phyloP scores from a whole-genome alignment of 2,888 invertebrate species.

The Xestoiulus laeticollis region DNA sequence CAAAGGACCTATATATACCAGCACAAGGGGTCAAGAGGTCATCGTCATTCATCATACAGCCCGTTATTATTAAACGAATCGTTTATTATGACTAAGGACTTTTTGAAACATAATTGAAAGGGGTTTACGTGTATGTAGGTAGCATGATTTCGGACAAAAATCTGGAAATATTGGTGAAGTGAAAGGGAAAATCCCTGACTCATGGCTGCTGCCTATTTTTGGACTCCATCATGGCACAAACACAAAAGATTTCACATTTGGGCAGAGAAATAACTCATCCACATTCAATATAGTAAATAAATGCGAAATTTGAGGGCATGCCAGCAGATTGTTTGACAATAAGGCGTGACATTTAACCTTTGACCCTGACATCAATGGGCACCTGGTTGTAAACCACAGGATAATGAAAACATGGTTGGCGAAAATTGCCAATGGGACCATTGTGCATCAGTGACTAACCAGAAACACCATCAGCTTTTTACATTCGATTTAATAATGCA shows the following conservation, averaged over 20 bases:
- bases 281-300: not conserved
- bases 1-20: not conserved
- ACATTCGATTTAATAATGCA: too few relatives aligned
- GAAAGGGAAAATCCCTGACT: not conserved
- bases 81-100: not conserved
- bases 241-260: not conserved
- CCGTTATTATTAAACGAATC: not conserved
- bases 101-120: not conserved
- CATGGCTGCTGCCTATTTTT: not conserved
- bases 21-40: not conserved
- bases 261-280: not conserved
- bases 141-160: not conserved
- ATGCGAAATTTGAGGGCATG: not conserved
- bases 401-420: not conserved
- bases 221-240: not conserved
- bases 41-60: not conserved
- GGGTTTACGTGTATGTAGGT: not conserved
- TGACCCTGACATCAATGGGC: not conserved
- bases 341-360: not conserved
- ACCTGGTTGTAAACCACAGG: not conserved
- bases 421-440: not conserved
- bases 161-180: not conserved
- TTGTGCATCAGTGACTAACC: not conserved
- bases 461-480: too few relatives aligned
- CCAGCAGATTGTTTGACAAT: not conserved